Evolutionary conservation across 2,888 invertebrate genomes (phyloP), one percentile per base, ranked within the genome.

Genomic region (Epinotia bilunana): DNA sequence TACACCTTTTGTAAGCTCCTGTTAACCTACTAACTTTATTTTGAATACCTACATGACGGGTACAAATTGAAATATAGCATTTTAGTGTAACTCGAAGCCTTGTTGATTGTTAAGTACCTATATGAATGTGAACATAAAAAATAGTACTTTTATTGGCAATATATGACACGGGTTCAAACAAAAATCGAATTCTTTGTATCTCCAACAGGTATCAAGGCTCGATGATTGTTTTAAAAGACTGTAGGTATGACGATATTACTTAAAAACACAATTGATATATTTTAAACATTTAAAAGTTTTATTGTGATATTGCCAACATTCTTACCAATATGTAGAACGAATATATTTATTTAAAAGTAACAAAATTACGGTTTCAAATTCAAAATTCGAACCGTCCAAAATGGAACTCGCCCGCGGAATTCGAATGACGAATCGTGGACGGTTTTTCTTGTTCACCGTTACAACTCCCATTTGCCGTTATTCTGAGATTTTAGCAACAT

Each of bases 341-440:
- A 16, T 33, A n/a, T 61, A 63, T 20, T 13, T 2, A 13, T 23
- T 1, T 9, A n/a, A n/a, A 7, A 3, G 13, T 16, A 49, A 53
- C n/a, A 53, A 53, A 53, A 53, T 53, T 79, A 86, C 84, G 84
- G 88, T 89, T 85, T 83, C 55, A 84, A 87, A 88, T 87, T 86
- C 83, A 85, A 89, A 90, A 87, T 85, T 82, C 81, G 33, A 76
- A 43, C 81, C 85, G 77, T 77, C 88, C 90, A 90, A 91, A 90
- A 91, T 90, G 87, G 89, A 88, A 88, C 87, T 90, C 91, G 88
- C 87, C 91, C 92, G 91, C 90, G 91, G 92, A 92, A 93, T 93
- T 90, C 87, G 90, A 93, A 93, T 93, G 93, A 93, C 92, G 93
- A 92, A 91, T 92, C 91, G 92, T 86, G 88, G 87, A 91, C 90